Percentiles rank a stretch among this genome's conserved stretches.
Conservation (phyloP, 1,140 invertebrate genomes). For the Drosophila chauvacae region DNA sequence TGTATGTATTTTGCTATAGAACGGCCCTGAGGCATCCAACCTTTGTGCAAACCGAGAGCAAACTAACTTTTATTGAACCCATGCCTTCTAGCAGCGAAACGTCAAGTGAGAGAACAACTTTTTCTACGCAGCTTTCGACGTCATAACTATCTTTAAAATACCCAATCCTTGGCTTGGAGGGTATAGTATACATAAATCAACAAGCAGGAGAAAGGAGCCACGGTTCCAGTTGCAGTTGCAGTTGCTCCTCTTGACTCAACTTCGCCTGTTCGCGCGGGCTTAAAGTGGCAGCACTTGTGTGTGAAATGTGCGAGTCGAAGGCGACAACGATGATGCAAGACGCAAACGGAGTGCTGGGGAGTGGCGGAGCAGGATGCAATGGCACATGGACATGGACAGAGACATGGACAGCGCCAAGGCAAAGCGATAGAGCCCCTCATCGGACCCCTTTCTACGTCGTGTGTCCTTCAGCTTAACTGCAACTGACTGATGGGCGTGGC, state of each 20-base stretch:
- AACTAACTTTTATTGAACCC: slow-evolving; percentile 1
- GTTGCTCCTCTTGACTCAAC: slow-evolving; percentile 34
- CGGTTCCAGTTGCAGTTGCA: slow-evolving; percentile 21
- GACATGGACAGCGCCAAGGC: slow-evolving; percentile 49
- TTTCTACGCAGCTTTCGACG: slow-evolving; percentile 10
- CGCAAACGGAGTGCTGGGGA: not conserved
- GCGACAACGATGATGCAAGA: slow-evolving; percentile 26
- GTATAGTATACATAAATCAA: slow-evolving; percentile 32
- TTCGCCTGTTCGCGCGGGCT: slow-evolving; percentile 31
- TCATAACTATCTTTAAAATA: slow-evolving; percentile 33
- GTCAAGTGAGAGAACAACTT: slow-evolving; percentile 10
- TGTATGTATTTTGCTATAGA: not conserved
- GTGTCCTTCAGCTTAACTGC: slow-evolving; percentile 61
- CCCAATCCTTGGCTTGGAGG: slow-evolving; percentile 9
- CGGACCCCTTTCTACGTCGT: slow-evolving; percentile 15
- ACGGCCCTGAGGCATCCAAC: not conserved
- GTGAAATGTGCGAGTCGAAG: slow-evolving; percentile 33
- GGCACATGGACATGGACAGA: slow-evolving; percentile 19
- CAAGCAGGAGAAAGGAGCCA: slow-evolving; percentile 13
- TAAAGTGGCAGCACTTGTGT: slow-evolving; percentile 65
- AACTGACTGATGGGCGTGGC: slow-evolving; percentile 62
- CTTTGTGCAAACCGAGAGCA: not conserved
- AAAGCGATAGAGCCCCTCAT: slow-evolving; percentile 21
- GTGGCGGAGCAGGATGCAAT: slow-evolving; percentile 5
- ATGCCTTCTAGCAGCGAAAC: not conserved